These are phyloP conservation scores for Tauraco hartlaubi DNA, from an alignment of 2,797 vertebrate species.

Conservation along the genomic window DNA sequence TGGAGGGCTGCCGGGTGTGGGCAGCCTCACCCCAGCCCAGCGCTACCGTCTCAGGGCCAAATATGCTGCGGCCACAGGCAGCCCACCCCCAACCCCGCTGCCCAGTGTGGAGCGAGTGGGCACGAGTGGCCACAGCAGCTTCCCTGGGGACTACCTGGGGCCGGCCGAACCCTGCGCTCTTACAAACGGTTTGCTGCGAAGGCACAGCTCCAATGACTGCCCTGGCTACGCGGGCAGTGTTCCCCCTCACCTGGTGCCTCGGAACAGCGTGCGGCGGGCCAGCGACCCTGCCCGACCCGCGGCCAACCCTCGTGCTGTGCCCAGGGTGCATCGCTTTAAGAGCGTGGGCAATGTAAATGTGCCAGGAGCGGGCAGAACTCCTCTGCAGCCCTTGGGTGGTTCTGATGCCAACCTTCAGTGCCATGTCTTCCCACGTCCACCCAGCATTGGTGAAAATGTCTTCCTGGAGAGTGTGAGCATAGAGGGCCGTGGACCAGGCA, in stretches of 20 bases:
- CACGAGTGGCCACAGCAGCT: constrained; percentile 60
- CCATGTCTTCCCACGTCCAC: constrained; percentile 90
- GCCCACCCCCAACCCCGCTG: constrained; percentile 89
- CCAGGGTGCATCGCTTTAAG: constrained; percentile 83
- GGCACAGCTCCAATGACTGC: constrained; percentile 85
- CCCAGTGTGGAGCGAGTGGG: constrained; percentile 83
- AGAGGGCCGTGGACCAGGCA: constrained; percentile 45
- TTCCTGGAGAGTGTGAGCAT: constrained; percentile 89
- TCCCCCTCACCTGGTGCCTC: constrained; percentile 83
- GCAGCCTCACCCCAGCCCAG: constrained; percentile 89
- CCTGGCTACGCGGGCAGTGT: constrained; percentile 84
- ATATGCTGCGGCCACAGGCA: constrained; percentile 91
- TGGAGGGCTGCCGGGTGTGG: constrained; percentile 84
- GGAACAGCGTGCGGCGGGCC: constrained; percentile 79
- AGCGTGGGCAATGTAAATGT: constrained; percentile 82
- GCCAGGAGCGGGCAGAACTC: constrained; percentile 72
- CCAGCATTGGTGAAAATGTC: constrained; percentile 94
- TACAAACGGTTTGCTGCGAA: constrained; percentile 78
- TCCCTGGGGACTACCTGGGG: constrained; percentile 80
- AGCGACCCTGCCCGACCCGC: constrained; percentile 84
- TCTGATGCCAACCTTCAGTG: constrained; percentile 84
- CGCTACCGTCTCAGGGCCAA: constrained; percentile 93
- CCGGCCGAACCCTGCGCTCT: constrained; percentile 80
- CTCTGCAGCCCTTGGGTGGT: constrained; percentile 79
- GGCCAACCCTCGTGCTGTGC: constrained; percentile 76